Evolutionary conservation across 2,113 vertebrate species (phyloP), one percentile per base, ranked within the genome.

Genomic region (Plecturocebus donacophilus): DNA sequence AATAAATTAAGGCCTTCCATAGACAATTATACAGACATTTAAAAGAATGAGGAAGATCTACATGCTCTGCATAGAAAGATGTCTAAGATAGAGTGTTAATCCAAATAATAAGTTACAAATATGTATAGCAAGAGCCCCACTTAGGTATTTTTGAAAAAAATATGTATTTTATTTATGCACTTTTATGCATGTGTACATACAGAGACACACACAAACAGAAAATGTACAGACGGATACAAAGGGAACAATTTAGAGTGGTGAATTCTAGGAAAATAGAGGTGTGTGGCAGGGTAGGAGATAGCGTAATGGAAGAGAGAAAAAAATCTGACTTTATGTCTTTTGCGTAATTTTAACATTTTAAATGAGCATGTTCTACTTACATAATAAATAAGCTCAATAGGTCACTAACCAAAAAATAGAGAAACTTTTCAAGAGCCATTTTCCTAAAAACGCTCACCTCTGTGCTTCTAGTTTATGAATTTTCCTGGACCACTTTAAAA

Each of bases 401-500:
- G 19, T 56, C 56, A 89, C 14, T 5, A 64, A 84, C 47, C 16
- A 92, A 84, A 91, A 94, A 73, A 66, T 0, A 85, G 64, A 73
- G 20, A 71, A 49, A 52, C n/a, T 58, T 75, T 84, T 16, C 16
- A 81, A 97, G 35, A 85, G 27, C 42, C 64, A 58, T 10, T 52
- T 75, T 81, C 66, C 79, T 80, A 52, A 94, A 96, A 89, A 92
- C 42, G 21, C 80, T 94, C 19, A 84, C 11, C 40, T 80, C 8
- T 96, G 40, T 85, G 4, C 68, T 66, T 20, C 61, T 77, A n/a
- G 75, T 52, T 81, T 81, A 66, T 42, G 17, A 84, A 85, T 66
- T 58, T 88, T 49, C 21, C 42, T 9, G 13, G 61, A 27, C 20
- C 23, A 90, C 58, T 86, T 40, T 30, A 54, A 70, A 83, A 75